Evolutionary conservation across 35 echinoderm and acorn worm genomes (phyloP).

Genomic region (Apostichopus japonicus): DNA sequence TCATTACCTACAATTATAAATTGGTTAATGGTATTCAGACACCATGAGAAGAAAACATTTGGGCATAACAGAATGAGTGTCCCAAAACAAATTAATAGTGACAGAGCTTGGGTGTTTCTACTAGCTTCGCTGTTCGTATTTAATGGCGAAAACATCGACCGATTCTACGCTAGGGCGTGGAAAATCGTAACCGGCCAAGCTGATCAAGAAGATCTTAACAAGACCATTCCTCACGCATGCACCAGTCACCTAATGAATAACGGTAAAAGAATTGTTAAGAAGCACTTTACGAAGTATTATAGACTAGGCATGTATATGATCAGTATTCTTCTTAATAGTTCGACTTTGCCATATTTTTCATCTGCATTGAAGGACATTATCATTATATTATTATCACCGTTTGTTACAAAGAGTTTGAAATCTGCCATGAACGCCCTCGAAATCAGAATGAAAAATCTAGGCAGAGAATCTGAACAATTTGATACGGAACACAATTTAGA

Average conservation of each 20-base stretch:
- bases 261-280: slow-evolving; percentile 11
- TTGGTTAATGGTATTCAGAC: no score
- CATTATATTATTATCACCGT: not conserved
- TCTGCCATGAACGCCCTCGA: not conserved
- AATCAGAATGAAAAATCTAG: not conserved
- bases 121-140: slow-evolving; percentile 17
- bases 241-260: slow-evolving; percentile 29
- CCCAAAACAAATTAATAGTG: slow-evolving; percentile 53
- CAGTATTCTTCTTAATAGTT: slow-evolving; percentile 22
- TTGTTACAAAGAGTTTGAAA: no score
- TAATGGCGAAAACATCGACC: slow-evolving; percentile 2
- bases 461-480: not conserved
- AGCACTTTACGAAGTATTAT: not conserved
- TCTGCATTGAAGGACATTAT: not conserved
- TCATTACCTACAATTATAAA: no score
- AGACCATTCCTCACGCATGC: no score
- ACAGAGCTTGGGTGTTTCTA: slow-evolving; percentile 22
- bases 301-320: slow-evolving; percentile 18
- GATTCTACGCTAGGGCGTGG: slow-evolving; percentile 23
- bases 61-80: not conserved
- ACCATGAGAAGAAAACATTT: no score
- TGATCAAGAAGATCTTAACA: not conserved
- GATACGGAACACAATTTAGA: not conserved
- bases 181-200: slow-evolving; percentile 18
- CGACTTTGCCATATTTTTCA: not conserved